Conservation (phyloP, 2,797 vertebrate species). For the Remorina albescens region DNA sequence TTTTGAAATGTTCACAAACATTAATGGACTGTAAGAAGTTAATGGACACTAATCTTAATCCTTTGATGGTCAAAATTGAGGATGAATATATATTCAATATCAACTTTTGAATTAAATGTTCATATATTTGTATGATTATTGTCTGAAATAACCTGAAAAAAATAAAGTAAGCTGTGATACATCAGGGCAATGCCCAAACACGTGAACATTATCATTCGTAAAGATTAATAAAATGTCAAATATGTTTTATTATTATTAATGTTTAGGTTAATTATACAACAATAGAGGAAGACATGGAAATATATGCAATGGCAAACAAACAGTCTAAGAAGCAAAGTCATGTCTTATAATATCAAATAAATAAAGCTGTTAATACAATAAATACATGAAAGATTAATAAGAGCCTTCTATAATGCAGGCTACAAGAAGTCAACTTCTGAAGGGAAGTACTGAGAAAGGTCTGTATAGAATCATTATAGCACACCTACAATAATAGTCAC, state of each 20-base stretch:
- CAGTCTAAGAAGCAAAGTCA: constrained; percentile 64
- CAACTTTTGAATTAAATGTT: too few species aligned
- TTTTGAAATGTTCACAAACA: neutral
- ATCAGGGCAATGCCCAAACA: too few species aligned
- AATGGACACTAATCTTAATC: too few species aligned
- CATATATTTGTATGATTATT: neutral
- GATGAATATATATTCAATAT: too few species aligned
- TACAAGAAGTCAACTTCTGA: constrained; percentile 89
- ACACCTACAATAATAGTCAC: constrained; percentile 83
- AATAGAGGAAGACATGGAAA: constrained; percentile 62
- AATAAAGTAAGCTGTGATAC: neutral
- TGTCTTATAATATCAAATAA: constrained; percentile 78
- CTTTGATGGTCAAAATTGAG: too few species aligned
- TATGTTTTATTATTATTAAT: constrained; percentile 71
- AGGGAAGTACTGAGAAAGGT: constrained; percentile 89
- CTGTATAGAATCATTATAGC: constrained; percentile 81
- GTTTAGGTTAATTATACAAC: constrained; percentile 73
- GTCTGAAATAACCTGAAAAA: neutral
- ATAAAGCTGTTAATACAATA: constrained; percentile 89
- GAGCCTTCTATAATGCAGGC: constrained; percentile 96
- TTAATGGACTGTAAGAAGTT: too few species aligned
- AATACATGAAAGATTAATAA: constrained; percentile 89
- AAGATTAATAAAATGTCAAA: constrained; percentile 39
- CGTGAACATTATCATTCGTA: neutral
- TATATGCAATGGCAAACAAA: constrained; percentile 59